Percentiles rank a stretch among this genome's conserved stretches.
Evolutionary conservation across 2,888 invertebrate genomes (phyloP).

Genomic region (Seira musarum): DNA sequence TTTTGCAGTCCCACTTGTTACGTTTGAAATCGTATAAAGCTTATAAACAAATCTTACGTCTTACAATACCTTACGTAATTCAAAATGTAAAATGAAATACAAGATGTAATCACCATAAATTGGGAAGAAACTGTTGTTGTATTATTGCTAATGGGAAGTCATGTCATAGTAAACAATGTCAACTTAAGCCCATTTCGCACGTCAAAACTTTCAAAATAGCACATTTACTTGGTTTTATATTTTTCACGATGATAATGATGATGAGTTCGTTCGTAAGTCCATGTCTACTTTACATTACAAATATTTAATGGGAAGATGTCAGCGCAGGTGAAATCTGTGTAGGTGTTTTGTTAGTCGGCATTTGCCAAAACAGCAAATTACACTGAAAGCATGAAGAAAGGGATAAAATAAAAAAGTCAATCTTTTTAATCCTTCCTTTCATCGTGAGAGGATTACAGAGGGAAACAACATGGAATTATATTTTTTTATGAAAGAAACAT

Average conservation of each 20-base stretch:
- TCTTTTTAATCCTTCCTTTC: too few species aligned
- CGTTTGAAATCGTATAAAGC: too few species aligned
- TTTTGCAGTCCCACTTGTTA: conserved; percentile 14
- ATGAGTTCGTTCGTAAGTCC: conserved; percentile 30
- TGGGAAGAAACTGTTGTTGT: too few species aligned
- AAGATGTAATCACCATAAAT: too few species aligned
- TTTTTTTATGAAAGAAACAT: conserved; percentile 52
- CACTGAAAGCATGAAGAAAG: too few species aligned
- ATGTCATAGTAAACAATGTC: conserved; percentile 50
- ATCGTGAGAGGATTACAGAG: too few species aligned
- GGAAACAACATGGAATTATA: conserved; percentile 39
- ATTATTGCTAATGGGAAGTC: conserved; percentile 51
- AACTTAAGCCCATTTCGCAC: conserved; percentile 45
- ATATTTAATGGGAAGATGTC: conserved; percentile 55
- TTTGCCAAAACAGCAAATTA: conserved; percentile 54
- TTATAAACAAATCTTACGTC: too few species aligned
- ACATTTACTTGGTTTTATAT: too few species aligned
- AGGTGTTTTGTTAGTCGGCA: conserved; percentile 55
- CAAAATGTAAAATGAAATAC: too few species aligned
- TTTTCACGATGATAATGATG: too few species aligned
- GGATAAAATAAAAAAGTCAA: too few species aligned
- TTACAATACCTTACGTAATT: too few species aligned
- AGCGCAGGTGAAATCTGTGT: conserved; percentile 51
- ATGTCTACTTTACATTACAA: conserved; percentile 54
- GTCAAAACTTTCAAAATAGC: conserved; percentile 36